Conservation (phyloP, 2,797 vertebrate species). For the Anguilla obscura region DNA sequence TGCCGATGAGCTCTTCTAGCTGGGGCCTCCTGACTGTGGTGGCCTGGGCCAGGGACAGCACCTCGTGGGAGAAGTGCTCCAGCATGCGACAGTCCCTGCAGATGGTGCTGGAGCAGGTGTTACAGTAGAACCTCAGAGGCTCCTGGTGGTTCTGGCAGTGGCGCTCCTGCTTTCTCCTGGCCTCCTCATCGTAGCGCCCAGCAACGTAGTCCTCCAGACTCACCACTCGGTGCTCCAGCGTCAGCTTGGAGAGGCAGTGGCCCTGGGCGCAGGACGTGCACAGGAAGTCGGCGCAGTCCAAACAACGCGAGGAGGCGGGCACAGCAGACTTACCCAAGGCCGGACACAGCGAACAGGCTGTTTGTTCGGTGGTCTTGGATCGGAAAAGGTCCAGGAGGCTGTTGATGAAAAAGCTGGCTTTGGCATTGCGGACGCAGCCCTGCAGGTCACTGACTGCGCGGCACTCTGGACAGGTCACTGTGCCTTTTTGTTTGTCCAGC, state of each 20-base stretch:
- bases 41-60: slow-evolving; percentile 37
- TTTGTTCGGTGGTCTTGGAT: slow-evolving; percentile 33
- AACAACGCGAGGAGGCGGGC: slow-evolving; percentile 26
- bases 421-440: slow-evolving; percentile 32
- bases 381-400: slow-evolving; percentile 44
- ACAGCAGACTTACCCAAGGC: neutral
- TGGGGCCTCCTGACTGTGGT: slow-evolving; percentile 30
- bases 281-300: slow-evolving; percentile 42
- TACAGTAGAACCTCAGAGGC: slow-evolving; percentile 33
- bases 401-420: slow-evolving; percentile 50
- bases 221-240: slow-evolving; percentile 35
- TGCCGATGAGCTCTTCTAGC: slow-evolving; percentile 41
- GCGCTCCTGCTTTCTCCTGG: slow-evolving; percentile 31
- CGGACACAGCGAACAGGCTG: slow-evolving; percentile 34
- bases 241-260: slow-evolving; percentile 37
- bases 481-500: slow-evolving; percentile 3
- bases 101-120: slow-evolving; percentile 39
- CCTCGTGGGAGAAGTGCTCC: slow-evolving; percentile 41
- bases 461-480: slow-evolving; percentile 43
- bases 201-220: slow-evolving; percentile 30
- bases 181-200: slow-evolving; percentile 36
- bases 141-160: slow-evolving; percentile 37
- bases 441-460: slow-evolving; percentile 26
- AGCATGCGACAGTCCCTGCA: slow-evolving; percentile 42
- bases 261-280: slow-evolving; percentile 35